These are phyloP conservation scores for Asbolus verrucosus DNA, from an alignment of 1,140 invertebrate genomes.

Conservation along the genomic window DNA sequence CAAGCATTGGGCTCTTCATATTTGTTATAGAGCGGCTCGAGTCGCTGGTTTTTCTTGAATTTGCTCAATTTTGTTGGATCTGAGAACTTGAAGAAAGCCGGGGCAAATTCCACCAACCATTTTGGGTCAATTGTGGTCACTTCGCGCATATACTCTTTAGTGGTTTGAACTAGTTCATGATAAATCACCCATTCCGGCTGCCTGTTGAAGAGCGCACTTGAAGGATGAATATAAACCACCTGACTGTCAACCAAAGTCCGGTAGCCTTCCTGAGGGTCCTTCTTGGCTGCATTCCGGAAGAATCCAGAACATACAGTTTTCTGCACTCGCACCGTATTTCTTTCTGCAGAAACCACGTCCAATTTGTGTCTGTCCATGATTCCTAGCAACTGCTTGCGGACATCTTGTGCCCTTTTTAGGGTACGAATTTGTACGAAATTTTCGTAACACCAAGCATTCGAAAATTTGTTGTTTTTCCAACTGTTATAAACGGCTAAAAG, in stretches of 20 bases:
- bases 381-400: constrained; percentile 96
- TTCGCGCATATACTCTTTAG: constrained; percentile 99
- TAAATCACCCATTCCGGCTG: constrained; percentile 99
- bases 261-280: constrained; percentile 99
- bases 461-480: constrained; percentile 99
- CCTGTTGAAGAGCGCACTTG: constrained; percentile 95
- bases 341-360: constrained; percentile 96
- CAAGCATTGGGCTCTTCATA: constrained; percentile 99
- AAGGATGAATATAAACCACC: constrained; percentile 99
- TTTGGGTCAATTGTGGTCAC: constrained; percentile 99
- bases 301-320: constrained; percentile 99
- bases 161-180: constrained; percentile 98
- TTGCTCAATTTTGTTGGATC: constrained; percentile 99
- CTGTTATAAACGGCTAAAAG: constrained; percentile 99
- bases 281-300: constrained; percentile 98
- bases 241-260: constrained; percentile 97
- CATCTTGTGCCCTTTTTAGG: constrained; percentile 97
- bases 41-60: constrained; percentile 98
- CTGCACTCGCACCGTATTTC: constrained; percentile 95
- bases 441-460: constrained; percentile 99
- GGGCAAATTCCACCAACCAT: constrained; percentile 99
- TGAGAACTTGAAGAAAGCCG: constrained; percentile 99
- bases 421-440: constrained; percentile 99
- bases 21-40: constrained; percentile 99
- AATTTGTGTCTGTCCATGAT: constrained; percentile 99